A percentile compares a stretch with the other conserved stretches of the same genome.
Conservation (phyloP, 2,113 vertebrate species). For the Megaceryle torquata region DNA sequence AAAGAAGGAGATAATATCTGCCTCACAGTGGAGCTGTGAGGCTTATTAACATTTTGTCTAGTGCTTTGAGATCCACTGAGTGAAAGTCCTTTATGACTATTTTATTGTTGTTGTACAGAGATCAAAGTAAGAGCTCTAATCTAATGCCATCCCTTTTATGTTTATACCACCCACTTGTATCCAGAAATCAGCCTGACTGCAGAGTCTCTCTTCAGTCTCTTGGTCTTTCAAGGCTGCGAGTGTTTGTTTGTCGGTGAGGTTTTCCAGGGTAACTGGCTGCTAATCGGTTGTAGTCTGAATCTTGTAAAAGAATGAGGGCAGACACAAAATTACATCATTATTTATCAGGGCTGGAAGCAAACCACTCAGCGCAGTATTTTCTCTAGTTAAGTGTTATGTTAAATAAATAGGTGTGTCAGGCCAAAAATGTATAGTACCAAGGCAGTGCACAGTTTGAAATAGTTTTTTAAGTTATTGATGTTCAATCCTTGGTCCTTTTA, state of each 20-base stretch:
- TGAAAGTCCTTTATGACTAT: conserved; percentile 60
- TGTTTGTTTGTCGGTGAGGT: neutral
- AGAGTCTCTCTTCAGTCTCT: neutral
- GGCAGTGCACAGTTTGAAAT: neutral
- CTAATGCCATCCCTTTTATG: conserved; percentile 64
- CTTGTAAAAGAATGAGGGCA: neutral
- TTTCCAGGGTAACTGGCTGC: conserved; percentile 46
- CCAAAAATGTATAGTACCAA: neutral
- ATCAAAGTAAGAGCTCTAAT: conserved; percentile 63
- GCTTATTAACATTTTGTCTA: neutral
- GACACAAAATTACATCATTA: conserved; percentile 15
- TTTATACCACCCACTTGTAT: conserved; percentile 54
- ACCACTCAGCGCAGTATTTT: neutral
- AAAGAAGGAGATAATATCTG: neutral
- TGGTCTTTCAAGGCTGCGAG: neutral
- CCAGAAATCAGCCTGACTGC: neutral
- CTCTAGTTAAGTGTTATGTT: neutral
- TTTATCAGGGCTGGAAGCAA: neutral
- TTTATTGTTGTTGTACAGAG: conserved; percentile 23
- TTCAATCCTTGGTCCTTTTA: neutral
- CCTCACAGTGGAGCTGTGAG: neutral
- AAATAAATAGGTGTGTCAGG: neutral
- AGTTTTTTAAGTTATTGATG: neutral
- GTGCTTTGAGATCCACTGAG: conserved; percentile 18
- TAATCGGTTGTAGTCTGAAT: neutral